Percentiles rank a stretch among this genome's conserved stretches.
Evolutionary conservation across 2,113 vertebrate genomes (phyloP).

Genomic region (Cottus gobio): DNA sequence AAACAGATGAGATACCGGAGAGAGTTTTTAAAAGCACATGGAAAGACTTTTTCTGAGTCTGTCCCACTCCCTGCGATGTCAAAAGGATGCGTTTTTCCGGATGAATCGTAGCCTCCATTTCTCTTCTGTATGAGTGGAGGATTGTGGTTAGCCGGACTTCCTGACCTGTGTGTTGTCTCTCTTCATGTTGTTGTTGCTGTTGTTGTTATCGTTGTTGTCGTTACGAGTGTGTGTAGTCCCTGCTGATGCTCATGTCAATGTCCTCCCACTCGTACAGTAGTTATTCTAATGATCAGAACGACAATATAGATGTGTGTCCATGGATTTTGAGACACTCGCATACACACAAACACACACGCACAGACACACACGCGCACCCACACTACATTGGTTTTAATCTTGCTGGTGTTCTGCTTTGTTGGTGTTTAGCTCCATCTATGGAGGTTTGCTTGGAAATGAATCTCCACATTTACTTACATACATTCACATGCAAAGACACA

Average conservation of each 20-base stretch:
- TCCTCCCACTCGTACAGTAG: slow-evolving; percentile 71
- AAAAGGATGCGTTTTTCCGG: slow-evolving; percentile 64
- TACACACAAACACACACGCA: slow-evolving; percentile 29
- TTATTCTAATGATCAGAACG: slow-evolving; percentile 57
- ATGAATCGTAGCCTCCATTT: slow-evolving; percentile 58
- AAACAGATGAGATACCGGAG: slow-evolving; percentile 37
- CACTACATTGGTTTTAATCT: slow-evolving; percentile 35
- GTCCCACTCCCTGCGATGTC: slow-evolving; percentile 49
- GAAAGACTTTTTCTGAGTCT: slow-evolving; percentile 51
- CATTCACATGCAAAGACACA: slow-evolving; percentile 32
- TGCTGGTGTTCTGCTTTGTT: slow-evolving; percentile 60
- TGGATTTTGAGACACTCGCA: slow-evolving; percentile 46
- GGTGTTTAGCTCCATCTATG: slow-evolving; percentile 57
- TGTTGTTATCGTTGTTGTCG: slow-evolving; percentile 53
- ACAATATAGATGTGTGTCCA: slow-evolving; percentile 63
- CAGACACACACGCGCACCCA: slow-evolving; percentile 33
- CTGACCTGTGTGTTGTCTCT: slow-evolving; percentile 67
- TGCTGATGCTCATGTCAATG: slow-evolving; percentile 70
- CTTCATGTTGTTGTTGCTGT: slow-evolving; percentile 64
- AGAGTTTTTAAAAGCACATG: slow-evolving; percentile 65
- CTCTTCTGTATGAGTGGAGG: slow-evolving; percentile 68
- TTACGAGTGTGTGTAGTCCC: slow-evolving; percentile 68
- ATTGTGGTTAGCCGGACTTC: slow-evolving; percentile 62
- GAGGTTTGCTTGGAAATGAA: slow-evolving; percentile 59
- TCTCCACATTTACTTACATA: slow-evolving; percentile 24